Conservation (phyloP, 2,113 vertebrate species). For the Zosterops borbonicus region DNA sequence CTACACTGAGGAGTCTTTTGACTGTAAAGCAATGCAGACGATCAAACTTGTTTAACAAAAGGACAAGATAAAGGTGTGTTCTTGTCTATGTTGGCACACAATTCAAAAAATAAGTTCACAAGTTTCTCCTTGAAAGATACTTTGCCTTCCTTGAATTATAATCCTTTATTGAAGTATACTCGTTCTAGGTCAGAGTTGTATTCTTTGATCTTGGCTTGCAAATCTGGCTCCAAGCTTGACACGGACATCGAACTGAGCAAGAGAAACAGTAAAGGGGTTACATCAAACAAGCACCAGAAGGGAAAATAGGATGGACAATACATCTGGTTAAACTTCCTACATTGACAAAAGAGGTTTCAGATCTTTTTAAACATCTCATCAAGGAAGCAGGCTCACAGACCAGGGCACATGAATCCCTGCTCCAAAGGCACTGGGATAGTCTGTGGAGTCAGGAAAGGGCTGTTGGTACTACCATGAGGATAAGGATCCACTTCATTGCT, state of each 20-base stretch:
- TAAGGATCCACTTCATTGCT: neutral
- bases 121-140: neutral
- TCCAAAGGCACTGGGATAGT: neutral
- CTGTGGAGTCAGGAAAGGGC: neutral
- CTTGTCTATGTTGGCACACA: neutral
- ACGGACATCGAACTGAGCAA: constrained; percentile 87
- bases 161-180: constrained; percentile 97
- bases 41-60: constrained; percentile 8
- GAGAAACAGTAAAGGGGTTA: constrained; percentile 23
- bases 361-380: neutral
- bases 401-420: neutral
- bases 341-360: neutral
- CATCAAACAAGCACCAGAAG: neutral
- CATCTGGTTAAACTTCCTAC: neutral
- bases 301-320: neutral
- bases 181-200: constrained; percentile 79
- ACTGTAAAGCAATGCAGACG: neutral
- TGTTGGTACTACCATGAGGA: neutral
- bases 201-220: constrained; percentile 88
- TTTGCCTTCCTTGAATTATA: constrained; percentile 68
- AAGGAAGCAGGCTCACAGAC: neutral
- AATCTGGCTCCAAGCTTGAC: constrained; percentile 85
- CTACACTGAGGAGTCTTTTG: neutral
- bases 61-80: neutral
- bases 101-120: constrained; percentile 17